Base-by-base conservation (phyloP, 2,113 vertebrate genomes). In the Chionodraco myersi region DNA sequence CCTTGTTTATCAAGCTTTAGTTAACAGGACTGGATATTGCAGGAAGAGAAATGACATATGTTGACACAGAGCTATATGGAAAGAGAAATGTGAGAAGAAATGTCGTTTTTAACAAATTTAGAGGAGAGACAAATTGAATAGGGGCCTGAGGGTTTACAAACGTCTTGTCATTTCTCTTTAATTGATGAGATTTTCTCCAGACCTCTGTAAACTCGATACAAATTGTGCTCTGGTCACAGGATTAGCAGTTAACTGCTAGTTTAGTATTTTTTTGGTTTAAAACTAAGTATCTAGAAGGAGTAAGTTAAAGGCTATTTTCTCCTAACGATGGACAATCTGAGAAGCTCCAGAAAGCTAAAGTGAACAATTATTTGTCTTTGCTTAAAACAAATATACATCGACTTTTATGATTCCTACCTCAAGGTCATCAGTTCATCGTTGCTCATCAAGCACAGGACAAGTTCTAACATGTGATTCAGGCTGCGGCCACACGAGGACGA, bases 391-490 rank as follows among this genome's bases (percentile, higher is more conserved):
- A 41, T 12, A 54, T 15, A 9, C 47, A 14, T 18, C 18, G 30
- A 58, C 10, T 60, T 47, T 57, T 30, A 10, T 60, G 30, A 61
- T 21, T 56, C 60, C 23, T 34, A 51, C 34, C 63, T 61, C 1
- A 4, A 58, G 82, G 77, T 86, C 71, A 82, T 59, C 36, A 44
- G 41, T 58, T 52, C 59, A 62, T 36, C 4, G 7, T 73, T 58
- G 26, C 49, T 72, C 64, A 53, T 78, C 44, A 23, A 64, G 58
- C 57, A 52, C 61, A 72, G 53, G 70, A 68, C 77, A 26, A 23
- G 89, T 86, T 66, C 51, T 21, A 77, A 62, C 82, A 45, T 60
- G 79, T 51, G 45, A 58, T 72, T 79, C 44, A n/a, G n/a, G n/a
- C n/a, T n/a, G n/a, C n/a, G n/a, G n/a, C n/a, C n/a, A n/a, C n/a